Conservation (phyloP, 2,888 invertebrate species). For the Listrodromus nycthemerus region DNA sequence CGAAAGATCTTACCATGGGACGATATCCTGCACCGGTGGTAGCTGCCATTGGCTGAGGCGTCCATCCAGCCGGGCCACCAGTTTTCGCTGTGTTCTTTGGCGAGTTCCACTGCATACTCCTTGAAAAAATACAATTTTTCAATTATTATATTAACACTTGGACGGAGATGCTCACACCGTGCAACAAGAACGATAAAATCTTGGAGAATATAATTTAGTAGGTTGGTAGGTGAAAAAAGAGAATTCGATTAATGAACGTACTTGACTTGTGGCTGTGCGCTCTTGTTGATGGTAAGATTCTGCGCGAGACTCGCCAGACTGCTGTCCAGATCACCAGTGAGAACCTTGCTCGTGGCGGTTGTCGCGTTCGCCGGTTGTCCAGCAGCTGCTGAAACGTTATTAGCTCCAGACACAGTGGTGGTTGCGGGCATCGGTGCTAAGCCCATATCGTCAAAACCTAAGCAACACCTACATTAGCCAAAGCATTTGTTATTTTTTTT, state of each 20-base stretch:
- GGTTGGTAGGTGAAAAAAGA: background rate
- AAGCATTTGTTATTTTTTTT: constrained; percentile 36
- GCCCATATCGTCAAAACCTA: constrained; percentile 91
- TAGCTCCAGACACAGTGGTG: constrained; percentile 78
- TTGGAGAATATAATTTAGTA: too few relatives aligned
- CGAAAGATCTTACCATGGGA: constrained; percentile 90
- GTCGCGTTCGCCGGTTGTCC: constrained; percentile 83
- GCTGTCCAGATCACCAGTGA: constrained; percentile 97
- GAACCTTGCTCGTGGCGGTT: constrained; percentile 89
- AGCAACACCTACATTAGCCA: constrained; percentile 77
- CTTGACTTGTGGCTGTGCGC: constrained; percentile 89
- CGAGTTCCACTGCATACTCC: constrained; percentile 96
- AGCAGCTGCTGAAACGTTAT: constrained; percentile 81
- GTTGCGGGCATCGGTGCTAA: constrained; percentile 88
- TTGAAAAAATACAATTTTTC: constrained; percentile 80
- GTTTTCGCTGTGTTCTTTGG: constrained; percentile 94
- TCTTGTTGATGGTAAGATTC: constrained; percentile 95
- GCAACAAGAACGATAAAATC: too few relatives aligned
- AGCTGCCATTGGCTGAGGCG: constrained; percentile 95
- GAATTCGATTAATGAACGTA: constrained; percentile 85
- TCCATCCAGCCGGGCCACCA: constrained; percentile 90
- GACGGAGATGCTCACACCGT: background rate
- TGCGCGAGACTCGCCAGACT: constrained; percentile 97
- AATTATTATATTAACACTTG: background rate
- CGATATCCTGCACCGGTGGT: constrained; percentile 94